These are phyloP conservation scores for Caenorhabditis macrosperma DNA, from an alignment of 2,888 invertebrate species.

Conservation along the genomic window DNA sequence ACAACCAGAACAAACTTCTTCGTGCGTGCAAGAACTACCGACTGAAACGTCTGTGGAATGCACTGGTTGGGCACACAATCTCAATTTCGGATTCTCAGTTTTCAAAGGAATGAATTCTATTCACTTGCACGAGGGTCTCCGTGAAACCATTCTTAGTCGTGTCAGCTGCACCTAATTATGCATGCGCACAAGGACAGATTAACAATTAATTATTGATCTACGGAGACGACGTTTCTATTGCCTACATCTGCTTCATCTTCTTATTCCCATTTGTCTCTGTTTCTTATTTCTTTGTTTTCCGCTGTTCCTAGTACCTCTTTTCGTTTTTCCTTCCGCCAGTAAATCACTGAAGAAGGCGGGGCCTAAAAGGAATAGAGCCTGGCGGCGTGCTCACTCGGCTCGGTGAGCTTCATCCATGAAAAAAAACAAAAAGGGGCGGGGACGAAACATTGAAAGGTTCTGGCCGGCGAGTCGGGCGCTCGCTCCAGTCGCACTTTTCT, in stretches of 20 bases:
- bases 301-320: not conserved
- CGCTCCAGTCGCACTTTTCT: conserved; percentile 16
- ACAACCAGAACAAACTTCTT: conserved; percentile 19
- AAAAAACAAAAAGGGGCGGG: conserved; percentile 26
- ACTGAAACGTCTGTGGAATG: too few species aligned
- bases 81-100: too few species aligned
- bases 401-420: conserved; percentile 11
- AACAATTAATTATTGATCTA: conserved; percentile 37
- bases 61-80: too few species aligned
- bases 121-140: not conserved
- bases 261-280: not conserved
- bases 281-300: not conserved
- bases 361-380: not conserved
- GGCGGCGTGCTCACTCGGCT: not conserved
- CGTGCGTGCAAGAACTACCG: too few species aligned
- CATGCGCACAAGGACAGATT: conserved; percentile 30
- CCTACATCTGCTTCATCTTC: not conserved
- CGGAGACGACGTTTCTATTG: conserved; percentile 14
- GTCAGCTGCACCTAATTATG: conserved; percentile 24
- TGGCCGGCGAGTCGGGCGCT: not conserved
- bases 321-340: not conserved
- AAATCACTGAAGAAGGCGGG: conserved; percentile 25
- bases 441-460: conserved; percentile 20
- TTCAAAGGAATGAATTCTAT: not conserved
- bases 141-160: not conserved